Conservation (phyloP, 2,888 invertebrate species). For the Actias luna region DNA sequence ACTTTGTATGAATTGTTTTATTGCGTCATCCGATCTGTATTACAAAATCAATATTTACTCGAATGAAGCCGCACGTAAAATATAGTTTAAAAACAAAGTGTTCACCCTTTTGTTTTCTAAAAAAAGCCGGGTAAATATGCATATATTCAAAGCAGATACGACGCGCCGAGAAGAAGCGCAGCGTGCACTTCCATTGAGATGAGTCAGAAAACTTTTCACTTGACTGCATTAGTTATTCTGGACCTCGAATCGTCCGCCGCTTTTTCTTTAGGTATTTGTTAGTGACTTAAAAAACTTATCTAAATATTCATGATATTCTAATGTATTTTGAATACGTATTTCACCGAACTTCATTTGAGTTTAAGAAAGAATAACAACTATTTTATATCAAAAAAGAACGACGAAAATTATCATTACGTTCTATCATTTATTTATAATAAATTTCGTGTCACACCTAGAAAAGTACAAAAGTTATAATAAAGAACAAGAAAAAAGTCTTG, state of each 20-base stretch:
- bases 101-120: constrained; percentile 46
- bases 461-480: not conserved
- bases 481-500: not conserved
- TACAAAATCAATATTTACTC: too few relatives aligned
- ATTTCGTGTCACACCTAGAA: not conserved
- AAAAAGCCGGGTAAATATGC: constrained; percentile 53
- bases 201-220: constrained; percentile 76
- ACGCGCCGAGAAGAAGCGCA: constrained; percentile 31
- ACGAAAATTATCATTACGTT: not conserved
- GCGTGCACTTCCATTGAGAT: constrained; percentile 52
- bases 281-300: constrained; percentile 35
- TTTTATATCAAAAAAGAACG: not conserved
- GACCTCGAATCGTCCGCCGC: constrained; percentile 35
- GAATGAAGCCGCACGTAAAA: too few relatives aligned
- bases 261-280: constrained; percentile 63
- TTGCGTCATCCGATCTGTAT: too few relatives aligned
- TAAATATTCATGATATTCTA: constrained; percentile 57
- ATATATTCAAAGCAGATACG: constrained; percentile 68
- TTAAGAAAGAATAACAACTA: not conserved
- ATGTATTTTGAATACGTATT: constrained; percentile 32
- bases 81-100: constrained; percentile 39
- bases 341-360: too few relatives aligned
- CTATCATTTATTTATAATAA: not conserved
- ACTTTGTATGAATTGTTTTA: too few relatives aligned
- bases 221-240: constrained; percentile 67